Conservation (phyloP, 2,888 invertebrate genomes). For the Pediacus dermestoides region DNA sequence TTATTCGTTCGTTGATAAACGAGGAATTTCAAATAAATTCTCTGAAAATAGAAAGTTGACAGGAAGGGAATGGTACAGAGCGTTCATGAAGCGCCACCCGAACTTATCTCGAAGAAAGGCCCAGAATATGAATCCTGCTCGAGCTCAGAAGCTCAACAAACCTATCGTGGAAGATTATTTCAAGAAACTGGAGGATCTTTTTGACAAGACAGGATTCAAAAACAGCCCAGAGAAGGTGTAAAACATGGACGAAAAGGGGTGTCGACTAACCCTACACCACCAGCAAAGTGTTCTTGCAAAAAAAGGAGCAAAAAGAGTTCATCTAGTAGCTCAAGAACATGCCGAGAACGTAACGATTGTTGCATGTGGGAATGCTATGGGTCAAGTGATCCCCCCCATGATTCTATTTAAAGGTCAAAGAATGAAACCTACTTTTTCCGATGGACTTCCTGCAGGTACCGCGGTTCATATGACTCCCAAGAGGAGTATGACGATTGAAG, state of each 20-base stretch:
- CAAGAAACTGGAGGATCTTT: constrained; percentile 21
- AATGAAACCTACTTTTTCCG: constrained; percentile 12
- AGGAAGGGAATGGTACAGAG: constrained; percentile 26
- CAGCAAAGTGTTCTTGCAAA: constrained; percentile 25
- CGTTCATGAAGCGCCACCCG: constrained; percentile 26
- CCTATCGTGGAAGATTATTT: constrained; percentile 25
- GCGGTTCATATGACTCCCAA: constrained; percentile 28
- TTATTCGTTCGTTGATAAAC: constrained; percentile 9
- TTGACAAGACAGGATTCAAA: constrained; percentile 21
- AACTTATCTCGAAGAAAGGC: constrained; percentile 26
- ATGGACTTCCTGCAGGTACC: constrained; percentile 19
- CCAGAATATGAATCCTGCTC: constrained; percentile 25
- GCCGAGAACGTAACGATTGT: constrained; percentile 38
- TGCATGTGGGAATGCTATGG: constrained; percentile 35
- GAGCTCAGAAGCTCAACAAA: constrained; percentile 25
- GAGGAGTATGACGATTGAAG: constrained; percentile 30
- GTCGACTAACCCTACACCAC: constrained; percentile 27
- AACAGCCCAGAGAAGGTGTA: constrained; percentile 28
- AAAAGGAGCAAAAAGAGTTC: constrained; percentile 32
- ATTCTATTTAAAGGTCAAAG: constrained; percentile 27
- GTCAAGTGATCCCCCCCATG: constrained; percentile 32
- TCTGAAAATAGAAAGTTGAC: constrained; percentile 16
- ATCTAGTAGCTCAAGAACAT: constrained; percentile 34
- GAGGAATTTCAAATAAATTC: constrained; percentile 17
- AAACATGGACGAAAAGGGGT: constrained; percentile 33